Evolutionary conservation across 2,113 vertebrate genomes (phyloP).

Genomic region (Phalacrocorax aristotelis): DNA sequence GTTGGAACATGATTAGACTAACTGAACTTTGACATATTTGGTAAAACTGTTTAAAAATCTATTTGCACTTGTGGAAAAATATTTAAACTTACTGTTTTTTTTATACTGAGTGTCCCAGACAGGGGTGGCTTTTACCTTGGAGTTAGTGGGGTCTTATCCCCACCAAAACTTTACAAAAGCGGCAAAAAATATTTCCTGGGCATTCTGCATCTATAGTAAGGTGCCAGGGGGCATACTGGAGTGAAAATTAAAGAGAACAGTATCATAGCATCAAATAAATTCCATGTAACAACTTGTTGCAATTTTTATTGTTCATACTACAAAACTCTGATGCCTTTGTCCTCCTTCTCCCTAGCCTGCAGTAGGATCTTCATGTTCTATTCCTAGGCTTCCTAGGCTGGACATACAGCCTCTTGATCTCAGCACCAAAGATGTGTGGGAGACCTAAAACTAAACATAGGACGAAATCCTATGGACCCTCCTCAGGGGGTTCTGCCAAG

Average conservation of each 20-base stretch:
- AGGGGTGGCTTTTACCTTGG: background rate
- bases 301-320: background rate
- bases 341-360: background rate
- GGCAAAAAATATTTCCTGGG: background rate
- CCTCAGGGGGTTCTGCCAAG: rapidly evolving
- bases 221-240: background rate
- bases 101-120: background rate
- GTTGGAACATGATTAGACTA: background rate
- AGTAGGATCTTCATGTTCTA: background rate
- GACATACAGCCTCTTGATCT: background rate
- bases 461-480: rapidly evolving
- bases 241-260: background rate
- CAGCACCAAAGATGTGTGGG: too few species aligned
- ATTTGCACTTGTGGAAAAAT: background rate
- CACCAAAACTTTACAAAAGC: background rate
- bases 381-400: background rate
- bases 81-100: background rate
- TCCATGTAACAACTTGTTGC: background rate
- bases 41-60: background rate
- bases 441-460: background rate
- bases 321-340: background rate
- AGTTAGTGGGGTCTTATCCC: background rate
- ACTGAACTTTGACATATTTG: background rate
- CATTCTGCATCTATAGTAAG: background rate
- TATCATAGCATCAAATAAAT: background rate